These are phyloP conservation scores for Diorhabda sublineata DNA, from an alignment of 1,140 invertebrate species.

Conservation along the genomic window DNA sequence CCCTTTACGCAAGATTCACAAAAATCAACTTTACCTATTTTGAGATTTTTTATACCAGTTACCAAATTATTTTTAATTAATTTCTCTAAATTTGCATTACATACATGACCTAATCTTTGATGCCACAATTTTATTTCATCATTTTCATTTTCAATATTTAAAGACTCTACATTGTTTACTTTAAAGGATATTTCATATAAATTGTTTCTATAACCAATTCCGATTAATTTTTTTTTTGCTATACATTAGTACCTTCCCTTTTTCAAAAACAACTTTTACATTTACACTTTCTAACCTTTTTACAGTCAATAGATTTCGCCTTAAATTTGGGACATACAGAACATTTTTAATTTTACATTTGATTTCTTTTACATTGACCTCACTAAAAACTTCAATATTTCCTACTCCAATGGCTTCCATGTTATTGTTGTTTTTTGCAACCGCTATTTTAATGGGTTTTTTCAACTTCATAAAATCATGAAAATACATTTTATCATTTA, in stretches of 20 bases:
- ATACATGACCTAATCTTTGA: constrained; percentile 25
- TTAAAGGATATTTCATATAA: no score
- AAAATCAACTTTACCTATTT: constrained; percentile 17
- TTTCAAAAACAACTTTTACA: neutral
- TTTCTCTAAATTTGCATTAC: constrained; percentile 16
- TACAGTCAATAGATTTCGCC: neutral
- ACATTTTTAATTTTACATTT: neutral
- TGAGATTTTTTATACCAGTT: constrained; percentile 6
- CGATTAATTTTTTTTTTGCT: neutral
- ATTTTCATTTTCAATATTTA: neutral
- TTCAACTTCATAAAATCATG: neutral
- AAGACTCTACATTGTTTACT: neutral
- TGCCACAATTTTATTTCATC: constrained; percentile 16
- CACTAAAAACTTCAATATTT: neutral
- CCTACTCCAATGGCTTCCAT: constrained; percentile 13
- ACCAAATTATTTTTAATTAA: constrained; percentile 12
- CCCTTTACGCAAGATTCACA: constrained; percentile 34
- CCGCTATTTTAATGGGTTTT: neutral
- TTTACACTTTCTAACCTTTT: neutral
- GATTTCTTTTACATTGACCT: neutral
- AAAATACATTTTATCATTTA: neutral
- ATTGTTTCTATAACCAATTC: no score
- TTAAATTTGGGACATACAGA: neutral
- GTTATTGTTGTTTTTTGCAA: neutral
- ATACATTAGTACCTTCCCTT: neutral